Base-by-base conservation (phyloP, 2,113 vertebrate species). In the Otus sunia region DNA sequence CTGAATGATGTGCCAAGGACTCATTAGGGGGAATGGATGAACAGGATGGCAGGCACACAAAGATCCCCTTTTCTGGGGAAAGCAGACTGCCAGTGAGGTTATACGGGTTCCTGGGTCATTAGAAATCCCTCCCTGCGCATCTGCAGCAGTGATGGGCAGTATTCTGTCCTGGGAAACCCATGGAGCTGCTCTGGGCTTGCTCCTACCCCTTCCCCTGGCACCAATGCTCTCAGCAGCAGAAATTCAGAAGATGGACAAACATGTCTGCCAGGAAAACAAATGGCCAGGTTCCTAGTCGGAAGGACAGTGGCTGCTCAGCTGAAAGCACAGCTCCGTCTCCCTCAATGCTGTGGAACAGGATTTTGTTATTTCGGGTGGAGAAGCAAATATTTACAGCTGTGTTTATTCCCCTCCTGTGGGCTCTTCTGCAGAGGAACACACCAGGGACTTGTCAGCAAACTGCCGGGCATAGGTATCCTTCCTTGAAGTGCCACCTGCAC, bases 361-460 rank as follows among this genome's bases (percentile, higher is more conserved):
- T 95, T 95, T 92, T 94, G 52, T 34, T 10, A 75, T 81, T 96
- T 83, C 0, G 56, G 43, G 87, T 90, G 62, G 74, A 92, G 82
- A 88, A 82, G 26, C 74, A 97, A 86, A 88, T 80, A 68, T 34
- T 67, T 49, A 32, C 87, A 95, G 68, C 84, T 91, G 73, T 92
- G 87, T 95, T 94, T 94, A 60, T 72, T 77, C 64, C 67, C 64
- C 11, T 4, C 26, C 66, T 14, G 0, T 74, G 67, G 58, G 43
- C 11, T 83, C 21, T 36, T 60, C 76, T 90, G 50, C 64, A 49
- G 41, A 49, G 29, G 59, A 80, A 80, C 88, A 58, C 58, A 73
- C 39, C 39, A 69, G 56, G 50, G 53, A 60, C 58, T 76, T 76
- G 36, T 74, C 60, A 77, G 80, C 73, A 89, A 80, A 90, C 59